These are phyloP conservation scores for Brachionus plicatilis DNA, from an alignment of 1,140 invertebrate genomes.

Conservation along the genomic window DNA sequence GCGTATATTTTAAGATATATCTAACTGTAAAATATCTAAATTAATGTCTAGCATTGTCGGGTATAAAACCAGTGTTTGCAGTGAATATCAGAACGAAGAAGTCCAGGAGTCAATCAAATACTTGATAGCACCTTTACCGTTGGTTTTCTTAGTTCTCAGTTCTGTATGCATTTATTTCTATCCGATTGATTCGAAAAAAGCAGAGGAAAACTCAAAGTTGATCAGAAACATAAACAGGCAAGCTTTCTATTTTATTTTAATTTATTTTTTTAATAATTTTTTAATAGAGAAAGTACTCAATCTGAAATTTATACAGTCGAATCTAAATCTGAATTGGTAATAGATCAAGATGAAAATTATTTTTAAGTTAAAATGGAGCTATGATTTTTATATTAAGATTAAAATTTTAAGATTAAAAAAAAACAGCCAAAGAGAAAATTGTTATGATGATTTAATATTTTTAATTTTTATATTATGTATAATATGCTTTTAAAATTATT, in stretches of 20 bases:
- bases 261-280: not conserved
- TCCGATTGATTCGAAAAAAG: slow-evolving; percentile 30
- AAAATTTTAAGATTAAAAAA: too few species aligned
- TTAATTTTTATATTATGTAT: too few species aligned
- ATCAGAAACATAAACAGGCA: not conserved
- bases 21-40: not conserved
- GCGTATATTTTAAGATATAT: not conserved
- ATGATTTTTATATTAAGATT: too few species aligned
- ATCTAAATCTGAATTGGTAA: not conserved
- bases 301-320: not conserved
- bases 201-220: not conserved
- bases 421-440: too few species aligned
- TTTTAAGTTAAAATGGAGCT: not conserved
- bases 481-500: too few species aligned
- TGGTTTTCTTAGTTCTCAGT: not conserved
- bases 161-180: not conserved
- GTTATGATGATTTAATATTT: too few species aligned
- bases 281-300: not conserved
- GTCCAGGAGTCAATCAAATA: not conserved
- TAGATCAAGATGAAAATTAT: not conserved
- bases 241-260: not conserved
- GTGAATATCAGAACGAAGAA: not conserved
- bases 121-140: not conserved
- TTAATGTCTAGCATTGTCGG: not conserved
- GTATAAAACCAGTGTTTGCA: not conserved